Evolutionary conservation across 2,113 vertebrate species (phyloP).

Genomic region (Barbus barbus): DNA sequence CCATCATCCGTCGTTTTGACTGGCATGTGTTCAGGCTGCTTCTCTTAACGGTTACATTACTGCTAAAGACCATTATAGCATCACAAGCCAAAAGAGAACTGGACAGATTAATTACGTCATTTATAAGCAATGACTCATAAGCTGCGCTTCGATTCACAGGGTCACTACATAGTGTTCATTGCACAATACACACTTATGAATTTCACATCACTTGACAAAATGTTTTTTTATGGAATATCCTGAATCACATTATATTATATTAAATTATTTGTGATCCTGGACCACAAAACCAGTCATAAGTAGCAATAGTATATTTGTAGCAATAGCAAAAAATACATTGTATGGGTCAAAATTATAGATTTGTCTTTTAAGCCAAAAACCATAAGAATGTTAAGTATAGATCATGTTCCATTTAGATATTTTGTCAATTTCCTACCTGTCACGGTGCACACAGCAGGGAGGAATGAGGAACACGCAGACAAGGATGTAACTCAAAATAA

Average conservation of each 20-base stretch:
- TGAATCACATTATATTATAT: not conserved
- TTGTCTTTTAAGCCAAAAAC: no score
- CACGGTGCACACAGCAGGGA: no score
- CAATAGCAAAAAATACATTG: no score
- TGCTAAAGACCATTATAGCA: constrained; percentile 14
- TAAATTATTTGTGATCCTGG: no score
- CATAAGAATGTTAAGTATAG: no score
- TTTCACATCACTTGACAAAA: not conserved
- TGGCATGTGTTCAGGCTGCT: constrained; percentile 37
- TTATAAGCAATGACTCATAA: not conserved
- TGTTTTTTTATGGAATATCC: not conserved
- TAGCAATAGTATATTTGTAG: no score
- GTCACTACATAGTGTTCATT: not conserved
- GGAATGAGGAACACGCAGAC: no score
- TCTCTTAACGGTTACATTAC: constrained; percentile 1
- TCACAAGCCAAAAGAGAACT: not conserved
- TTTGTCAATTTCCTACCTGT: no score
- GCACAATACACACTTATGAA: not conserved
- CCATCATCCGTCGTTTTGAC: constrained; percentile 24
- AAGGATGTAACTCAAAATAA: no score
- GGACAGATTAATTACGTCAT: not conserved
- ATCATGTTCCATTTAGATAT: no score
- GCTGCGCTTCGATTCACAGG: not conserved
- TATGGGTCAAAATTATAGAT: no score
- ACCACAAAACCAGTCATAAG: no score